Evolutionary conservation across 2,113 vertebrate species (phyloP).

Genomic region (Podarcis muralis): DNA sequence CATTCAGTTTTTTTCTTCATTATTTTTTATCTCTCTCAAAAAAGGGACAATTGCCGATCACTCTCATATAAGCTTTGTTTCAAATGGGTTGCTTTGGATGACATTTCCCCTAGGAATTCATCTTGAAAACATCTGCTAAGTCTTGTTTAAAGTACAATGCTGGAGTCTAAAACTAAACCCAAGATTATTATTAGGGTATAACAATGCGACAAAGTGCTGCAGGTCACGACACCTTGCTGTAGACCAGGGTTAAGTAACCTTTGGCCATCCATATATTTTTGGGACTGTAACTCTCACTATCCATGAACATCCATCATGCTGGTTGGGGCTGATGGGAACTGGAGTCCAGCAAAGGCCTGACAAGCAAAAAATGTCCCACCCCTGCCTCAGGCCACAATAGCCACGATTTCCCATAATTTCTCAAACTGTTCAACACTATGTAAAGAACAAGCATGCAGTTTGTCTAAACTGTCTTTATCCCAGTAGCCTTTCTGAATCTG

Average conservation of each 20-base stretch:
- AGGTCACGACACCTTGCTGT: not conserved
- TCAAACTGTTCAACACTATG: not conserved
- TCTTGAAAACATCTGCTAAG: slow-evolving; percentile 17
- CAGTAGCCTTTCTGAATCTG: not conserved
- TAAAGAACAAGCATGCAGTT: not conserved
- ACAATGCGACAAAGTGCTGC: not conserved
- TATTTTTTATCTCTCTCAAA: not conserved
- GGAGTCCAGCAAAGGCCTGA: not conserved
- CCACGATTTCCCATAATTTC: not conserved
- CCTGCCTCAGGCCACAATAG: not conserved
- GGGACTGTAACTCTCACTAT: not conserved
- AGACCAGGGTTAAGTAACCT: not conserved
- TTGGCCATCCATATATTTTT: not conserved
- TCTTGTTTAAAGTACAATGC: not conserved
- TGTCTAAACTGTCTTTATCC: not conserved
- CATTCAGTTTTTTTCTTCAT: not conserved
- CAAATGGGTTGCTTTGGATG: not conserved
- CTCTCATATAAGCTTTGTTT: not conserved
- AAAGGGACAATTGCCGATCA: not conserved
- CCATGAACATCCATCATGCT: not conserved
- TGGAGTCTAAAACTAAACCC: not conserved
- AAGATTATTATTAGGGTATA: not conserved
- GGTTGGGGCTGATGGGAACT: not conserved
- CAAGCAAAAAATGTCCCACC: not conserved
- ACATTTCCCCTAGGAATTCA: not conserved